Evolutionary conservation across 2,113 vertebrate genomes (phyloP), one percentile per base, ranked within the genome.

Genomic region (Elephantulus edwardii): DNA sequence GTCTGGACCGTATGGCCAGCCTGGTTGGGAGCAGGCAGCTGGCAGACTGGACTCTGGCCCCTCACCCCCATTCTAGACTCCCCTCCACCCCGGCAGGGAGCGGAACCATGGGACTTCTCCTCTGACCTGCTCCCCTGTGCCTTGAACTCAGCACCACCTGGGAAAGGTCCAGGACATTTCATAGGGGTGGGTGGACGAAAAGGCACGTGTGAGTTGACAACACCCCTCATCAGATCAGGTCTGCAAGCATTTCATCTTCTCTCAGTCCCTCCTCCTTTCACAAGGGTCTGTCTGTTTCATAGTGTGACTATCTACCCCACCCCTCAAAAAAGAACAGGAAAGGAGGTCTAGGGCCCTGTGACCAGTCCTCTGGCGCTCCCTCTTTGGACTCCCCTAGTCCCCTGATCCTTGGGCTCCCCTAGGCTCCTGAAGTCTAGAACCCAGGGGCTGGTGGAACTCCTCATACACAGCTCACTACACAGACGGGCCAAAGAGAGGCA

Each of bases 141-240:
- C 82, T n/a, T 42, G 30, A 12, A 42, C 72, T 54, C 40, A 40
- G 68, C 60, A 46, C 66, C 62, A 12, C 22, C 77, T 81, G 9
- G 24, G 66, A 33, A 56, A n/a, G 20, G 50, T 4, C 16, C 19
- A 6, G 1, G 42, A n/a, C 10, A 11, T 50, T 50, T 0, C 9
- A 10, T 6, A 10, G 48, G 81, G 40, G 50, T 64, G 68, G 62
- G 33, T 56, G n/a, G 62, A 91, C 71, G 80, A n/a, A 71, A 38
- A 28, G 75, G 58, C 44, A 46, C 13, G 48, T 22, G 3, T 4
- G 3, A 44, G 26, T 44, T 22, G 35, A 60, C 7, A 26, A 3
- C 75, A 24, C 2, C 10, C 52, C 6, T 28, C n/a, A 42, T 33
- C 30, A 33, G 20, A 77, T 33, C 48, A 6, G 42, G 6, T 71